Percentiles rank a stretch among this genome's conserved stretches.
These are phyloP conservation scores for Cheiracanthium punctorium DNA, from an alignment of 2,888 invertebrate genomes.

Conservation along the genomic window DNA sequence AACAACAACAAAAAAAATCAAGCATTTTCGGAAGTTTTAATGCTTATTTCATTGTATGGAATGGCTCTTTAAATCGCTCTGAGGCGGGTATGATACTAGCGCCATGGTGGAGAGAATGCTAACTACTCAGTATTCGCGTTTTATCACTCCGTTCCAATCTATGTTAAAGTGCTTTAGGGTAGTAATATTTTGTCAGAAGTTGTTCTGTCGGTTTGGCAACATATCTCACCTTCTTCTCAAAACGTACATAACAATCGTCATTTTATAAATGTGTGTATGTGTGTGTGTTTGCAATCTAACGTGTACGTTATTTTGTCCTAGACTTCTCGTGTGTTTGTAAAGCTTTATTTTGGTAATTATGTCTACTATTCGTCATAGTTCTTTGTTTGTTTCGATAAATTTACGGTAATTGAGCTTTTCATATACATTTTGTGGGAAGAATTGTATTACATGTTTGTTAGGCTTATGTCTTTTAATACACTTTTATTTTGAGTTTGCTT, in stretches of 20 bases:
- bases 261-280: conserved; percentile 28
- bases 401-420: not conserved
- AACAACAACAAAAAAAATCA: too few relatives aligned
- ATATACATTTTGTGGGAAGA: not conserved
- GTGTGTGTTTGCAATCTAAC: conserved; percentile 35
- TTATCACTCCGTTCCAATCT: too few relatives aligned
- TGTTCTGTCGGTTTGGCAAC: too few relatives aligned
- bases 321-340: not conserved
- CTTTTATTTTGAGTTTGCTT: too few relatives aligned
- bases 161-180: too few relatives aligned
- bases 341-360: not conserved
- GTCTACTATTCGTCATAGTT: not conserved
- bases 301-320: conserved; percentile 9
- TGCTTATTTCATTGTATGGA: too few relatives aligned
- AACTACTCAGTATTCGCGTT: too few relatives aligned
- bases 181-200: too few relatives aligned
- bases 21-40: too few relatives aligned
- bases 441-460: not conserved
- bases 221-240: not conserved
- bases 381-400: not conserved
- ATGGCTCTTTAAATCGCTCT: too few relatives aligned
- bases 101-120: too few relatives aligned
- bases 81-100: too few relatives aligned
- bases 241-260: conserved; percentile 39
- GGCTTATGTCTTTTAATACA: not conserved